Evolutionary conservation across 2,888 invertebrate genomes (phyloP).

Genomic region (Epistrophella euchroma): DNA sequence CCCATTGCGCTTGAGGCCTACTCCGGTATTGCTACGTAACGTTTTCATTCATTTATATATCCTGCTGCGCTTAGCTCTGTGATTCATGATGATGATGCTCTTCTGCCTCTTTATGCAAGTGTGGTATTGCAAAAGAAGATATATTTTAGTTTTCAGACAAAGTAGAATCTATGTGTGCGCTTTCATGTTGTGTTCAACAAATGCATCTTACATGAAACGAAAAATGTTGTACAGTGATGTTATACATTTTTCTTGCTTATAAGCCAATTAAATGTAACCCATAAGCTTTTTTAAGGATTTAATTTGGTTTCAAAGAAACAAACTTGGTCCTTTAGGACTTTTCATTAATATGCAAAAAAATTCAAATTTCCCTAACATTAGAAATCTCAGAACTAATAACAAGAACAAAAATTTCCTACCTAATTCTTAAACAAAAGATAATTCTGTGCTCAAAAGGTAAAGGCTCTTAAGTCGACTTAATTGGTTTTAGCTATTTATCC

Average conservation of each 20-base stretch:
- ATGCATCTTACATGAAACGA: constrained; percentile 24
- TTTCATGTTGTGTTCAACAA: constrained; percentile 50
- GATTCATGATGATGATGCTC: constrained; percentile 72
- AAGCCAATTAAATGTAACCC: not conserved
- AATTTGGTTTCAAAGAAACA: not conserved
- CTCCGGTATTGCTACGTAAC: constrained; percentile 64
- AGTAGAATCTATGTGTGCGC: constrained; percentile 32
- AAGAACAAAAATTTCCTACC: too few species aligned
- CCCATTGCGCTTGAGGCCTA: constrained; percentile 58
- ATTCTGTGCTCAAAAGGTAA: too few species aligned
- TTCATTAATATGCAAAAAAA: too few species aligned
- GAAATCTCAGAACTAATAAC: too few species aligned
- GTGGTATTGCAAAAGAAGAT: constrained; percentile 51
- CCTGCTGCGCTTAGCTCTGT: constrained; percentile 66
- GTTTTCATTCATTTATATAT: constrained; percentile 67
- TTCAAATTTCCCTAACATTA: too few species aligned
- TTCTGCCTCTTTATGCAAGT: constrained; percentile 21
- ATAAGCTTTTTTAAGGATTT: not conserved
- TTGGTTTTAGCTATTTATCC: too few species aligned
- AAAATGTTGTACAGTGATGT: constrained; percentile 16
- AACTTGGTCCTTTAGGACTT: too few species aligned
- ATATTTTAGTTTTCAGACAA: constrained; percentile 57
- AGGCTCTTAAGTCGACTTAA: too few species aligned
- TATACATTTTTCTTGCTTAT: not conserved
- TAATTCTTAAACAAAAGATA: too few species aligned